Percentiles rank a stretch among this genome's conserved stretches.
phyloP scores from a whole-genome alignment of 1,140 invertebrate species.

The Zaprionus kolodkinae region DNA sequence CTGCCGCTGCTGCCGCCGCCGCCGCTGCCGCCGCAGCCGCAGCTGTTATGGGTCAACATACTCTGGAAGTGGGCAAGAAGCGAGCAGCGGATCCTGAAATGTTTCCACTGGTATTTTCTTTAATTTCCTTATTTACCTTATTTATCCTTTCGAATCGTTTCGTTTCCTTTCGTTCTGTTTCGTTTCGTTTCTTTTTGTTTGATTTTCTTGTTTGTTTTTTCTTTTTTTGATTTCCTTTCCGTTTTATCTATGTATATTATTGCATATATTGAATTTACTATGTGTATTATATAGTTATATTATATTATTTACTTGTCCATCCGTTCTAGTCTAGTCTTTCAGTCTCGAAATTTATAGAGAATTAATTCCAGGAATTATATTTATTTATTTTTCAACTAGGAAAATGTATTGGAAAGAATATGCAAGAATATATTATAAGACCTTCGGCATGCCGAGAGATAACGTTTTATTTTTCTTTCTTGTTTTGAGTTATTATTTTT shows the following conservation, averaged over 20 bases:
- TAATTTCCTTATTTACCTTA: conserved; percentile 43
- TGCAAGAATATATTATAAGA: background rate
- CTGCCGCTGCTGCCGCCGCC: conserved; percentile 83
- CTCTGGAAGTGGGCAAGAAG: conserved; percentile 92
- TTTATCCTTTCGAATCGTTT: conserved; percentile 34
- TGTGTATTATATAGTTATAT: too few species aligned
- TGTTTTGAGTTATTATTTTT: background rate
- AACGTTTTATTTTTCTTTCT: background rate
- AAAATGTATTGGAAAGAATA: background rate
- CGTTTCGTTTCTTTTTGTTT: conserved; percentile 25
- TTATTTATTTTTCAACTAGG: too few species aligned
- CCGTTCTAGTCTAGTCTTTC: too few species aligned
- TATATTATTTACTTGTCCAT: too few species aligned
- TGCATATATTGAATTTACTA: conserved; percentile 33
- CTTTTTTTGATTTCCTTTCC: background rate
- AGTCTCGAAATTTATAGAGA: too few species aligned
- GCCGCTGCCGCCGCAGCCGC: conserved; percentile 85
- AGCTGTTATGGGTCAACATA: conserved; percentile 71
- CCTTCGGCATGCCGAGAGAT: background rate
- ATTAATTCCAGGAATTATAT: too few species aligned
- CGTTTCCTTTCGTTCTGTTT: conserved; percentile 22
- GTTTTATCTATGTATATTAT: background rate
- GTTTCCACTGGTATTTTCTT: conserved; percentile 91
- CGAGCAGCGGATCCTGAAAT: conserved; percentile 88
- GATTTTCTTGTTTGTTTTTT: conserved; percentile 15